Evolutionary conservation across 2,888 invertebrate species (phyloP), one percentile per base, ranked within the genome.

Genomic region (Archaeoteleia sp.): DNA sequence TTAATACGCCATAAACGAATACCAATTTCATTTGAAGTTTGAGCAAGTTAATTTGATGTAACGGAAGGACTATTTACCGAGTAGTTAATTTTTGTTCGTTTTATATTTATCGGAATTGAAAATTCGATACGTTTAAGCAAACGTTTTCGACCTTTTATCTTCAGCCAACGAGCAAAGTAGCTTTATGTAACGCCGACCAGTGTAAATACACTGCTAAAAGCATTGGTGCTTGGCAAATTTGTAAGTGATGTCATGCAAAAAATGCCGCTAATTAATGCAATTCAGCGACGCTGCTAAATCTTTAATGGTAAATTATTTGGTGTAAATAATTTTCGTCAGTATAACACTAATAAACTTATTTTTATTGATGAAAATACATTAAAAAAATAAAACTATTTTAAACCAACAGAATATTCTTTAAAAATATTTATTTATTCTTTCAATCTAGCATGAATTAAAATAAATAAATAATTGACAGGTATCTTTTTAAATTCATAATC

Each of bases 41-140:
- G 12, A 39, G 34, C 9, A 8, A 49, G 37, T 61, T 62, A 45
- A 62, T 62, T 62, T 42, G 3, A 9, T 34, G 4, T 8, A 25
- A 32, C 8, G 17, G 17, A 42, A 42, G 42, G 17, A 46, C 20
- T 46, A 48, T 61, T 53, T 54, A 35, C 32, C 15, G 20, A 39
- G 20, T 42, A 27, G 39, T 39, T 40, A 40, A 46, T 4, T 43
- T 37, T 25, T 30, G 43, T 60, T 43, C 15, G 10, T 32, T 39
- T 30, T 10, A 39, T 60, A 61, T 61, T 40, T 62, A n/a, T 62
- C 48, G 29, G 55, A 63, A 57, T 54, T 51, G 57, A 55, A 53
- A 66, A 66, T 37, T 45, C 34, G 53, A 66, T 66, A 66, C 58
- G 48, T 58, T 48, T 34, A 53, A 40, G 58, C 46, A 66, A 66